phyloP scores from a whole-genome alignment of 2,888 invertebrate species.

The Pyrochroa serraticornis region DNA sequence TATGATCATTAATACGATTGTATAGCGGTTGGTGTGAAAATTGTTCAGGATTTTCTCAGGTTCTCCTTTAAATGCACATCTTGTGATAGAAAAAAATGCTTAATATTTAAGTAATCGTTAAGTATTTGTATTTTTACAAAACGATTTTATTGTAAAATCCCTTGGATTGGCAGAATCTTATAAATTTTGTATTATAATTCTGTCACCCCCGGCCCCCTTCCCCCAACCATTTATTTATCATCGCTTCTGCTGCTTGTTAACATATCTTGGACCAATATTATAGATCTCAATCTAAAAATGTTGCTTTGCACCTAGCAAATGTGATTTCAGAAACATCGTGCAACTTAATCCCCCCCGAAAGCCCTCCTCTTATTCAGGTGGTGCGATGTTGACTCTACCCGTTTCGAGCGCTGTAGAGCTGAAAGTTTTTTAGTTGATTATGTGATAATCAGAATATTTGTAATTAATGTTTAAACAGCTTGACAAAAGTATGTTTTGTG shows the following conservation, averaged over 20 bases:
- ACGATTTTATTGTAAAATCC: conserved; percentile 28
- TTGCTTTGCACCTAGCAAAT: conserved; percentile 38
- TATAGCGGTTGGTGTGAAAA: conserved; percentile 14
- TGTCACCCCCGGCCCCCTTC: conserved; percentile 10
- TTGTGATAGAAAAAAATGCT: conserved; percentile 54
- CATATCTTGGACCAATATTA: conserved; percentile 33
- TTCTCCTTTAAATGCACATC: conserved; percentile 37
- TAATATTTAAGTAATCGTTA: conserved; percentile 54
- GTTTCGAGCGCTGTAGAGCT: conserved; percentile 9
- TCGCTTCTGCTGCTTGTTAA: conserved; percentile 34
- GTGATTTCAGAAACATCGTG: conserved; percentile 29
- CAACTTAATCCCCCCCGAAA: conserved; percentile 11
- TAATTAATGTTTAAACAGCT: conserved; percentile 18
- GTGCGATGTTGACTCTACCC: conserved; percentile 14
- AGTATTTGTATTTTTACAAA: conserved; percentile 55
- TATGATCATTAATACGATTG: conserved; percentile 13
- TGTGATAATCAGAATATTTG: conserved; percentile 32
- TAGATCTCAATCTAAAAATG: conserved; percentile 46
- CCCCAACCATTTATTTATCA: conserved; percentile 32
- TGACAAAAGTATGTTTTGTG: conserved; percentile 17
- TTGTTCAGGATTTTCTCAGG: conserved; percentile 29
- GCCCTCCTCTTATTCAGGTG: conserved; percentile 2
- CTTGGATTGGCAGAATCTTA: conserved; percentile 32
- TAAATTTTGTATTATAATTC: conserved; percentile 34
- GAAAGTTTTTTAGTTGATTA: conserved; percentile 24